Evolutionary conservation across 2,113 vertebrate species (phyloP).

Genomic region (Rhynchopsitta pachyrhyncha): DNA sequence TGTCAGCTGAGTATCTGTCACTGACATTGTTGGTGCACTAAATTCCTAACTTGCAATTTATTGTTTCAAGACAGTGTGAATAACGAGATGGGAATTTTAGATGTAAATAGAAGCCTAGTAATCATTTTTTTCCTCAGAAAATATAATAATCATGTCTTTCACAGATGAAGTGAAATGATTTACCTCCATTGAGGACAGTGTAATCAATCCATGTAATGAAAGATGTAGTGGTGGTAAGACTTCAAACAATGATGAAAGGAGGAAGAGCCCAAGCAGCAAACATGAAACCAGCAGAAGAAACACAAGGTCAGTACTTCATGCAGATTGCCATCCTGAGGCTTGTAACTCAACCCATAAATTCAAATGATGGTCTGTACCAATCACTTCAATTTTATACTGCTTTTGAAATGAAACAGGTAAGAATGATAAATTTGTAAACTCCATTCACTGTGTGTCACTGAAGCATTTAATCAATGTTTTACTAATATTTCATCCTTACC

Average conservation of each 20-base stretch:
- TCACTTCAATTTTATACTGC: background rate
- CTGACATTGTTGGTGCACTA: background rate
- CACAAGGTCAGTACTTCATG: background rate
- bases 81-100: background rate
- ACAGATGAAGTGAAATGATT: background rate
- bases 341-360: background rate
- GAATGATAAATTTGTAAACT: background rate
- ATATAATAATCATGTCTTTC: background rate
- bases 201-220: background rate
- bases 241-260: background rate
- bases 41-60: background rate
- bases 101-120: background rate
- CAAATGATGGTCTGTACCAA: background rate
- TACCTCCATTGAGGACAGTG: background rate
- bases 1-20: background rate
- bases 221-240: background rate
- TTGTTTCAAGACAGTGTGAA: background rate
- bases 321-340: background rate
- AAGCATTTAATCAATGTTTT: conserved; percentile 17
- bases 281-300: background rate
- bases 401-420: background rate
- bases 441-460: background rate
- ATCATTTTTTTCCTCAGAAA: background rate
- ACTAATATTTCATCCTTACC: background rate
- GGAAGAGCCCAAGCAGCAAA: background rate